Conservation (phyloP, 1,140 invertebrate species). For the Chlorops oryzae region DNA sequence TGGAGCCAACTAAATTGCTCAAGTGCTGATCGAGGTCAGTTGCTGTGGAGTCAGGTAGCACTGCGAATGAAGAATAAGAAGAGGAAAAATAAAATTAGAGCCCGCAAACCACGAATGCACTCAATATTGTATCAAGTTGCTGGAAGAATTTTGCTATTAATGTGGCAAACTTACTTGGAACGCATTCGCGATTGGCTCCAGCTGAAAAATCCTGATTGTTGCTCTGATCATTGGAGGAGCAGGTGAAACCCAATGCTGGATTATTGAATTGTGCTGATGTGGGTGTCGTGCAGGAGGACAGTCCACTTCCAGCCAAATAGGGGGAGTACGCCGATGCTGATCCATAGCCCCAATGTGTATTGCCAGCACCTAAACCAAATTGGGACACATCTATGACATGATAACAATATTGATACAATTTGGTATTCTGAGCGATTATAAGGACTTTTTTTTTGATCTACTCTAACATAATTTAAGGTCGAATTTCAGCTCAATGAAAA, state of each 20-base stretch:
- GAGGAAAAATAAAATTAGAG: no score
- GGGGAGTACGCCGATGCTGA: slow-evolving; percentile 74
- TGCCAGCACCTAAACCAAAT: slow-evolving; percentile 69
- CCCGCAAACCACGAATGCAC: no score
- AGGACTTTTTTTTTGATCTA: no score
- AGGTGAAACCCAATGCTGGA: slow-evolving; percentile 58
- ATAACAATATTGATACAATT: no score
- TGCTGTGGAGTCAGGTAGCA: slow-evolving; percentile 67
- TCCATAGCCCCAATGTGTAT: slow-evolving; percentile 76
- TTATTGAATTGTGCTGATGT: slow-evolving; percentile 61
- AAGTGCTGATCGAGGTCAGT: slow-evolving; percentile 72
- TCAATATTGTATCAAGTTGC: no score
- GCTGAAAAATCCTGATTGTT: slow-evolving; percentile 60
- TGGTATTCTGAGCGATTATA: no score
- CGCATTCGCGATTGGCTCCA: slow-evolving; percentile 49
- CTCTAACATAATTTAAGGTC: no score
- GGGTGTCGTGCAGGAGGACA: slow-evolving; percentile 62
- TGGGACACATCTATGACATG: slow-evolving; percentile 64
- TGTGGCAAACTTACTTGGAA: slow-evolving; percentile 46
- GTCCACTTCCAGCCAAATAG: slow-evolving; percentile 60
- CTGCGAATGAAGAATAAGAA: slow-evolving; percentile 47
- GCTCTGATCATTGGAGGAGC: slow-evolving; percentile 63
- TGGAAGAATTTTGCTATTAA: no score
- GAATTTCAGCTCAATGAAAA: no score
- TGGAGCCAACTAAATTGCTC: slow-evolving; percentile 60